Evolutionary conservation across 2,888 invertebrate species (phyloP), one percentile per base, ranked within the genome.

Genomic region (Noctua pronuba): DNA sequence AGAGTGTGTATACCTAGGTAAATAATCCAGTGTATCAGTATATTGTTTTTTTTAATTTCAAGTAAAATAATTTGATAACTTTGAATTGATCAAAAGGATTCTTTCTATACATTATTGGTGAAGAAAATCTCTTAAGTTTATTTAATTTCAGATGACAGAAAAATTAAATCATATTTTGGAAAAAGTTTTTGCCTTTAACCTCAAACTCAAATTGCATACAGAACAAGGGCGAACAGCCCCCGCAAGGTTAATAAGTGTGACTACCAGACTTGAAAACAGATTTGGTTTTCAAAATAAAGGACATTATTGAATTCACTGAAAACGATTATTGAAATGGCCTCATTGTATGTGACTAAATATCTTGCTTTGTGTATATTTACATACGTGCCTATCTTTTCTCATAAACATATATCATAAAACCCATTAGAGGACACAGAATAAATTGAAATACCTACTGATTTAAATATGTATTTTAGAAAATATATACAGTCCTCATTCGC

Each of bases 381-480:
- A 38, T 64, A 38, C 11, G 6, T 11, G 52, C 41, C 13, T 58
- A 73, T 44, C 24, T 38, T 21, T 55, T 35, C 67, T 4, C 38
- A 75, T 82, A 46, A 81, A 75, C 16, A 55, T 49, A 55, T 49
- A 41, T 58, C 44, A 66, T 44, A 41, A 11, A 10, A 65, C 8
- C 65, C 35, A 58, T 79, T 74, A 80, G 55, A 68, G 24, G 28
- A 64, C 28, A n/a, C 8, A 49, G 7, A 60, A 71, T 77, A 60
- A 60, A 80, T 80, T 68, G n/a, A 24, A 71, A 77, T 55, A 67
- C 68, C 49, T 41, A 55, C 21, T 44, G 31, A 46, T 68, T 55
- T 66, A 60, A 68, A 80, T 60, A 80, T 68, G 24, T 80, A 84
- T 84, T 68, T 84, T 65, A 60, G 10, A 72, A 77, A 80, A 82